Evolutionary conservation across 2,888 invertebrate genomes (phyloP).

Genomic region (Diachrysia chrysitis): DNA sequence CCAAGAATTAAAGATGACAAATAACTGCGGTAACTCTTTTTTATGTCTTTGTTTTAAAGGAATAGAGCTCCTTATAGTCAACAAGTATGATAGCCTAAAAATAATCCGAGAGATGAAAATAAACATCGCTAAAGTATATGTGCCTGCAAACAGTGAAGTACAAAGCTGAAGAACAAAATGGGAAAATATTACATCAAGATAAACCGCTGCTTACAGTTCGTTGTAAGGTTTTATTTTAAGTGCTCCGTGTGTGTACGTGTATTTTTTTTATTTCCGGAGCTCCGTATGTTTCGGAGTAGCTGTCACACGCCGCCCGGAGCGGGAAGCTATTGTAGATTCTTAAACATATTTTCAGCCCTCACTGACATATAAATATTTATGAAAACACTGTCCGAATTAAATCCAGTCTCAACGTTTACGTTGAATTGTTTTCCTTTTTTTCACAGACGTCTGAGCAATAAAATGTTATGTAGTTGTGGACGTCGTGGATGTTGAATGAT

Average conservation of each 20-base stretch:
- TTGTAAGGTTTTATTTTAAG: slow-evolving; percentile 70
- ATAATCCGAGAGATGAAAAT: slow-evolving; percentile 47
- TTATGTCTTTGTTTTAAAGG: slow-evolving; percentile 21
- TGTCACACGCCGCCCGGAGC: slow-evolving; percentile 67
- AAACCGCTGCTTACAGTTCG: slow-evolving; percentile 68
- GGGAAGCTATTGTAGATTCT: slow-evolving; percentile 68
- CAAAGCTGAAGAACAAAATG: slow-evolving; percentile 57
- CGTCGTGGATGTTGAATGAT: slow-evolving; percentile 70
- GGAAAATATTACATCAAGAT: slow-evolving; percentile 65
- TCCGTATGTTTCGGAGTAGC: slow-evolving; percentile 68
- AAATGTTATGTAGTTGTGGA: slow-evolving; percentile 65
- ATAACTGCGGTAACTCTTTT: slow-evolving; percentile 32
- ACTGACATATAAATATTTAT: slow-evolving; percentile 76
- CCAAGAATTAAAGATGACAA: slow-evolving; percentile 41
- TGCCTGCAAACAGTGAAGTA: slow-evolving; percentile 45
- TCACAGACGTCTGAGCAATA: slow-evolving; percentile 68
- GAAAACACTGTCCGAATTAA: slow-evolving; percentile 76
- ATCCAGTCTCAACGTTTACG: slow-evolving; percentile 71
- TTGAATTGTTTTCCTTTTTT: slow-evolving; percentile 67
- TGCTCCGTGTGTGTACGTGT: slow-evolving; percentile 59
- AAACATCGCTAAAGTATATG: slow-evolving; percentile 45
- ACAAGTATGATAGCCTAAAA: slow-evolving; percentile 35
- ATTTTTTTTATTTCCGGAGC: slow-evolving; percentile 62
- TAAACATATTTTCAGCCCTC: slow-evolving; percentile 69
- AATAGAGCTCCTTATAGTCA: slow-evolving; percentile 23